phyloP scores from a whole-genome alignment of 2,797 vertebrate species.

The Chromobotia macracanthus region DNA sequence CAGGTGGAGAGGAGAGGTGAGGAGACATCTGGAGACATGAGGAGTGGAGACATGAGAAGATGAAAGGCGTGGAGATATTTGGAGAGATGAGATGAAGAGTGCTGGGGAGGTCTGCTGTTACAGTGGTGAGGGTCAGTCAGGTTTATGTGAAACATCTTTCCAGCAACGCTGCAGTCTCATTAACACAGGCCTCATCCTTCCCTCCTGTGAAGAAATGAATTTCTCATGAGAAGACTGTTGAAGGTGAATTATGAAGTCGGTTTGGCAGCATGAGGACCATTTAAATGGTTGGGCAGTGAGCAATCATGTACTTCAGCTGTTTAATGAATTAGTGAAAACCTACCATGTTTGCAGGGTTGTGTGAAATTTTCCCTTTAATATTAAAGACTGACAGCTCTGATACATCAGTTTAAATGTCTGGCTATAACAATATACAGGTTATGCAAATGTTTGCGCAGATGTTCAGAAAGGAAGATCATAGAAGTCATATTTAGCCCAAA shows the following conservation, averaged over 20 bases:
- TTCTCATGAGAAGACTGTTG: conserved; percentile 33
- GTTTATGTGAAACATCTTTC: conserved; percentile 7
- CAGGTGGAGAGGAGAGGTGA: too few species aligned
- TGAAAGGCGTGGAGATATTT: too few species aligned
- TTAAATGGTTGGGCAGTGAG: conserved; percentile 20
- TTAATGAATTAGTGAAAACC: conserved; percentile 11
- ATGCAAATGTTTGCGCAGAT: too few species aligned
- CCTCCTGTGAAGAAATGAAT: conserved; percentile 38
- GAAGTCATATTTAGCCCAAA: neutral
- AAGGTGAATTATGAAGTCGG: conserved; percentile 46
- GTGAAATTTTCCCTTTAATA: neutral
- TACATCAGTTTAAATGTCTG: neutral
- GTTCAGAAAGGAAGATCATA: too few species aligned
- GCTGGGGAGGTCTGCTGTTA: neutral
- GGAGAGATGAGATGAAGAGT: neutral
- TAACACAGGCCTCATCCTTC: conserved; percentile 41
- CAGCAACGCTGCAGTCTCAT: conserved; percentile 45
- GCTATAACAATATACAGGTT: neutral
- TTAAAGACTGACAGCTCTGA: neutral
- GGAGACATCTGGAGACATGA: too few species aligned
- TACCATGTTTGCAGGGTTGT: conserved; percentile 2
- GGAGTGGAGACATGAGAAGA: too few species aligned
- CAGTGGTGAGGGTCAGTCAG: neutral
- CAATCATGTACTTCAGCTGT: conserved; percentile 22
- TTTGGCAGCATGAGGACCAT: conserved; percentile 24